phyloP scores from a whole-genome alignment of 1,140 invertebrate genomes.

The Colletes gigas region DNA sequence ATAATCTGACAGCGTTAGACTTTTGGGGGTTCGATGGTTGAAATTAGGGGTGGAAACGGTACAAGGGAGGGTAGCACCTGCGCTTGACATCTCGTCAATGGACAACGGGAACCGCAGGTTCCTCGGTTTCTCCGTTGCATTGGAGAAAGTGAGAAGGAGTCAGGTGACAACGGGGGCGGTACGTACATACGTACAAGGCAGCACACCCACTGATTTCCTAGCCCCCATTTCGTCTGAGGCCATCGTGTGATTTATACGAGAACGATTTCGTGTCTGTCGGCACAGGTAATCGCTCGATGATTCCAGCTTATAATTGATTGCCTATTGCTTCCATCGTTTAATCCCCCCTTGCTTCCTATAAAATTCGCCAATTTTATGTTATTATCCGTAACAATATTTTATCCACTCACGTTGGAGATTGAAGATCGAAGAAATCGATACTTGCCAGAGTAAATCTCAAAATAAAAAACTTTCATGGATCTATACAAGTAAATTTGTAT shows the following conservation, averaged over 20 bases:
- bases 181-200: slow-evolving; percentile 65
- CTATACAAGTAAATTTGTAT: too few relatives aligned
- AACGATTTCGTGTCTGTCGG: slow-evolving; percentile 74
- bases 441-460: too few relatives aligned
- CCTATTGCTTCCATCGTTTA: slow-evolving; percentile 66
- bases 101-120: slow-evolving; percentile 14
- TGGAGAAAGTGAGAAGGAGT: slow-evolving; percentile 47
- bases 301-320: slow-evolving; percentile 77
- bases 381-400: slow-evolving; percentile 19
- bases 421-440: too few relatives aligned
- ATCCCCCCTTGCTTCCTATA: slow-evolving; percentile 17
- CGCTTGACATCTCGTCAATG: slow-evolving; percentile 73
- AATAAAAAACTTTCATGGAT: too few relatives aligned
- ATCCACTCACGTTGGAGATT: too few relatives aligned
- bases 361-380: slow-evolving; percentile 34
- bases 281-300: slow-evolving; percentile 74
- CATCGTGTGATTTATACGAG: slow-evolving; percentile 77
- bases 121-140: background rate
- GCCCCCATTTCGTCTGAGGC: slow-evolving; percentile 53
- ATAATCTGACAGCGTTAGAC: slow-evolving; percentile 31
- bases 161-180: slow-evolving; percentile 25
- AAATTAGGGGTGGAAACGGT: slow-evolving; percentile 66
- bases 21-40: background rate
- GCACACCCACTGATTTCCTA: slow-evolving; percentile 50
- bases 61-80: slow-evolving; percentile 70